Percentiles rank a stretch among this genome's conserved stretches.
These are phyloP conservation scores for Artemia franciscana DNA, from an alignment of 1,140 invertebrate genomes.

Conservation along the genomic window DNA sequence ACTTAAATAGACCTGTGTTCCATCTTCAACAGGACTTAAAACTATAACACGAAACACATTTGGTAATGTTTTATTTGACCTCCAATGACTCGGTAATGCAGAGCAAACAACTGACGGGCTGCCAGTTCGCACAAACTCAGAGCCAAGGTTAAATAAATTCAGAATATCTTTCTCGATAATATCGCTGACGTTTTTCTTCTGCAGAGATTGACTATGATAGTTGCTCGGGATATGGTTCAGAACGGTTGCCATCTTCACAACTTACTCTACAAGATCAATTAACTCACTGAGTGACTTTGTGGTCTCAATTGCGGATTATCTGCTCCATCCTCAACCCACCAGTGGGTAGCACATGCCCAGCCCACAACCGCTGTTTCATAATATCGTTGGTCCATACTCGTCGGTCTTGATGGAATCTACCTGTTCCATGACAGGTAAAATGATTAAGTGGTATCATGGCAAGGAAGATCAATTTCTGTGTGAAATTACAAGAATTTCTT, in stretches of 20 bases:
- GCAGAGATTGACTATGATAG: background rate
- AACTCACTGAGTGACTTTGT: background rate
- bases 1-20: slow-evolving; percentile 81
- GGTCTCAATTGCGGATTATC: too few species aligned
- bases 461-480: too few species aligned
- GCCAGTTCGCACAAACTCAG: slow-evolving; percentile 75
- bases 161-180: background rate
- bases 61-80: slow-evolving; percentile 87
- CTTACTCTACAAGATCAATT: too few species aligned
- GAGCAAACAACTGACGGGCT: slow-evolving; percentile 74
- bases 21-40: slow-evolving; percentile 73
- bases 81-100: slow-evolving; percentile 74
- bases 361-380: too few species aligned
- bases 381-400: too few species aligned
- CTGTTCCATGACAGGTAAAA: too few species aligned
- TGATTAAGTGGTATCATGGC: too few species aligned
- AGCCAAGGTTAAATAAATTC: slow-evolving; percentile 20
- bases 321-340: too few species aligned
- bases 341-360: too few species aligned
- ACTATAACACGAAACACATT: slow-evolving; percentile 66
- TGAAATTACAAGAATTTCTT: too few species aligned
- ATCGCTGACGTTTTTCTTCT: background rate
- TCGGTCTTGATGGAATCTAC: too few species aligned
- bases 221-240: background rate
- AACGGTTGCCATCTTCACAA: background rate